Evolutionary conservation across 2,888 invertebrate genomes (phyloP).

Genomic region (Chloromyia formosa): DNA sequence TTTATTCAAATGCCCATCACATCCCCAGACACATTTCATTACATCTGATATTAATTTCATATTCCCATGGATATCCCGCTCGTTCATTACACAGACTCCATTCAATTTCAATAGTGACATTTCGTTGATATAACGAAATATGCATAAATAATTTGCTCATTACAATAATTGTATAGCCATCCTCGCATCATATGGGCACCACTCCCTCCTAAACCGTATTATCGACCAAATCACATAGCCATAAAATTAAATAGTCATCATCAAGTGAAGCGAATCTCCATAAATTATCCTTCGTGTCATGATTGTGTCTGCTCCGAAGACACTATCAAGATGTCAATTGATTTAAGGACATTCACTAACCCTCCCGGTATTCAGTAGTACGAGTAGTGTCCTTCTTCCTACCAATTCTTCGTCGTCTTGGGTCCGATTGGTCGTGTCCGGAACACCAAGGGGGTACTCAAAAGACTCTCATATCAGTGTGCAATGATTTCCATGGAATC

Average conservation of each 20-base stretch:
- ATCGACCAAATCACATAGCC: slow-evolving; percentile 35
- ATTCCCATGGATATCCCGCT: neutral
- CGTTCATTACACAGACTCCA: neutral
- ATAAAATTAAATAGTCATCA: slow-evolving; percentile 42
- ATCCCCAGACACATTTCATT: too few species aligned
- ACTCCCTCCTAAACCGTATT: neutral
- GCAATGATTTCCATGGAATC: slow-evolving; percentile 12
- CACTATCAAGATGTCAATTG: slow-evolving; percentile 46
- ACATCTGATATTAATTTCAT: too few species aligned
- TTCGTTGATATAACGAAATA: slow-evolving; percentile 23
- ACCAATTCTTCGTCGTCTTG: neutral
- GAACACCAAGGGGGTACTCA: neutral
- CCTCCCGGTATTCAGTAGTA: slow-evolving; percentile 4
- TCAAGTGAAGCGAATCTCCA: slow-evolving; percentile 43
- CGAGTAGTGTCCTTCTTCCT: neutral
- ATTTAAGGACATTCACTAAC: slow-evolving; percentile 44
- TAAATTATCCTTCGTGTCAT: slow-evolving; percentile 41
- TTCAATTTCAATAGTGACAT: slow-evolving; percentile 7
- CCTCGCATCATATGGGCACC: too few species aligned
- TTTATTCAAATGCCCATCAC: too few species aligned
- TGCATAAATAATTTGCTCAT: slow-evolving; percentile 31
- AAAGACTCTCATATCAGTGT: neutral
- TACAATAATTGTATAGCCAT: neutral
- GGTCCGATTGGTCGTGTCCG: neutral
- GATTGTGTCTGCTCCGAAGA: slow-evolving; percentile 40